phyloP scores from a whole-genome alignment of 2,888 invertebrate genomes.

The Scaptomyza polygonia region DNA sequence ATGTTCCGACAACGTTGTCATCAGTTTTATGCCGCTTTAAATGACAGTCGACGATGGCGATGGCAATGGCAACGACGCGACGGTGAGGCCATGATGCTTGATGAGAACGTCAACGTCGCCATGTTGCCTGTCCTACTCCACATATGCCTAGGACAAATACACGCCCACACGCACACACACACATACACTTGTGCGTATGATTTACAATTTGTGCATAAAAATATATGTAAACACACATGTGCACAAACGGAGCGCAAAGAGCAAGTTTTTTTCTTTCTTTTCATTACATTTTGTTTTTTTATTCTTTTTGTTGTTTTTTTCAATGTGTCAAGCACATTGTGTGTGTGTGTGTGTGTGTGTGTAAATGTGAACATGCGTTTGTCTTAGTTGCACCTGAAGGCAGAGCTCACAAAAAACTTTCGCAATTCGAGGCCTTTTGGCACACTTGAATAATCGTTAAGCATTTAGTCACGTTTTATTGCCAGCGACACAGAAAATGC shows the following conservation, averaged over 20 bases:
- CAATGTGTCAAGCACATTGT: slow-evolving; percentile 60
- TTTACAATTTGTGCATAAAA: slow-evolving; percentile 43
- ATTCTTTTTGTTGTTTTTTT: neutral
- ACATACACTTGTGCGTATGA: slow-evolving; percentile 5
- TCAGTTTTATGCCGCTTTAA: slow-evolving; percentile 65
- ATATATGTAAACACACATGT: slow-evolving; percentile 9
- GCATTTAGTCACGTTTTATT: slow-evolving; percentile 68
- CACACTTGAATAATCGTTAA: slow-evolving; percentile 66
- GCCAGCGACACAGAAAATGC: slow-evolving; percentile 30
- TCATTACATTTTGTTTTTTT: slow-evolving; percentile 5
- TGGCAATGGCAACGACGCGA: slow-evolving; percentile 3
- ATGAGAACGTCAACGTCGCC: slow-evolving; percentile 51
- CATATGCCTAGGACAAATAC: slow-evolving; percentile 32
- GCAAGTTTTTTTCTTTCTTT: slow-evolving; percentile 42
- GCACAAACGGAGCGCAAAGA: slow-evolving; percentile 34
- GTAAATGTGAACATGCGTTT: slow-evolving; percentile 14
- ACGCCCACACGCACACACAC: slow-evolving; percentile 6
- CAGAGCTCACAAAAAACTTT: slow-evolving; percentile 43
- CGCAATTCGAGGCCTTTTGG: slow-evolving; percentile 52
- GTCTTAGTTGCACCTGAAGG: slow-evolving; percentile 48
- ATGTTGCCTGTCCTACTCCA: slow-evolving; percentile 61
- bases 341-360: slow-evolving; percentile 1
- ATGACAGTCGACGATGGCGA: slow-evolving; percentile 51
- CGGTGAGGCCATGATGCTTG: slow-evolving; percentile 39
- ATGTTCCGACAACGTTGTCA: slow-evolving; percentile 50